These are phyloP conservation scores for Darevskia mixta DNA, from an alignment of 2,797 vertebrate species.

Conservation along the genomic window DNA sequence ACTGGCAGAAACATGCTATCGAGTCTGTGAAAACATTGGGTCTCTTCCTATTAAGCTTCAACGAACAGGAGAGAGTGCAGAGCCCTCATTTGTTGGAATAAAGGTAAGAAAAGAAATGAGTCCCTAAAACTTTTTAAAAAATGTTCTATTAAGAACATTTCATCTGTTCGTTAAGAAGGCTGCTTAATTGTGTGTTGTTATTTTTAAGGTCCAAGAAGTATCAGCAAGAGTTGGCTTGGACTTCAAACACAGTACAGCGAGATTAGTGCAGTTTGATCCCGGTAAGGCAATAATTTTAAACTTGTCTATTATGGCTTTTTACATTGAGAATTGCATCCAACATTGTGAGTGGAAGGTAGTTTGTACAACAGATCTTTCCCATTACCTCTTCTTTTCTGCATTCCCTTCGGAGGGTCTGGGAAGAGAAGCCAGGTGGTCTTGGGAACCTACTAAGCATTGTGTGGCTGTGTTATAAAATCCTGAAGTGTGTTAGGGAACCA, in stretches of 20 bases:
- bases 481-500: not conserved
- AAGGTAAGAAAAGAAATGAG: constrained; percentile 67
- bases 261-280: constrained; percentile 83
- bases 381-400: not conserved
- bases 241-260: constrained; percentile 79
- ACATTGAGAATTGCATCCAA: not conserved
- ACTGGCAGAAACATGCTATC: constrained; percentile 75
- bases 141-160: constrained; percentile 6
- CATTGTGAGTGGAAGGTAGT: not conserved
- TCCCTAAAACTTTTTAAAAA: not conserved
- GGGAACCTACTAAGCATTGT: not conserved
- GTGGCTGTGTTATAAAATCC: not conserved
- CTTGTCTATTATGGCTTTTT: not conserved
- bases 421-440: not conserved
- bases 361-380: not conserved
- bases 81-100: constrained; percentile 80
- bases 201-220: constrained; percentile 78
- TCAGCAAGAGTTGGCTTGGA: constrained; percentile 77
- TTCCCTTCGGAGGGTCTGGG: not conserved
- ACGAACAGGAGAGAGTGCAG: constrained; percentile 75
- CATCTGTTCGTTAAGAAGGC: constrained; percentile 19
- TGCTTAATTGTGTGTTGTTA: constrained; percentile 35
- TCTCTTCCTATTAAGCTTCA: constrained; percentile 78
- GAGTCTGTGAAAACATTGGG: constrained; percentile 77
- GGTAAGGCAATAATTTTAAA: constrained; percentile 61